Evolutionary conservation across 2,888 invertebrate genomes (phyloP), one percentile per base, ranked within the genome.

Genomic region (Parapristionchus giblindavisi): DNA sequence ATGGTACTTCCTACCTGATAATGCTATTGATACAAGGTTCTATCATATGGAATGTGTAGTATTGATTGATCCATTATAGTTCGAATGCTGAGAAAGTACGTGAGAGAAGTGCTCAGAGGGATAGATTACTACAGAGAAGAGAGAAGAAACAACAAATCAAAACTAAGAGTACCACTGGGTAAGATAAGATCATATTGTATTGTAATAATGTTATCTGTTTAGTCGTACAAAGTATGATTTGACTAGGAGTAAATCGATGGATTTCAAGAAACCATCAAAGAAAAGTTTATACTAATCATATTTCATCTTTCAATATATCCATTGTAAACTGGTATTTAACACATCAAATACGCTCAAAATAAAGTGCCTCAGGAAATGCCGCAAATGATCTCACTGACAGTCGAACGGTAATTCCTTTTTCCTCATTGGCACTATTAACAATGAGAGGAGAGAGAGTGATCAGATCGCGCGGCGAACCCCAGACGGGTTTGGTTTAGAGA

Each of bases 1-100:
- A 48, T 85, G 85, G 85, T 85, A 85, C 52, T 85, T 84, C 56
- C 76, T 85, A 5, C 85, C 85, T 21, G 84, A 85, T 68, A 84
- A 85, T 76, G 85, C 85, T 0, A 85, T 85, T 72, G 85, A 85
- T 75, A 85, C 85, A 2, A 84, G 84, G 83, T 84, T 48, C 4
- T 5, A 27, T 1, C 5, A 66, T 11, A 29, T 29, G 29, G 48
- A 66, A 66, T 48, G 1, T 21, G 21, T 14, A 61, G 32, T n/a
- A 8, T 4, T 27, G n/a, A 40, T 29, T 29, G 21, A 51, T 38
- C 27, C 63, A 21, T 21, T 1, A 21, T 74, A 84, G 84, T 48
- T 73, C 79, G 11, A 80, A 82, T 54, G 76, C 75, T 24, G 75
- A 77, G 3, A 76, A 78, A 72, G 74, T 84, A 17, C 79, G 83